Evolutionary conservation across 2,797 vertebrate genomes (phyloP).

Genomic region (Labroides dimidiatus): DNA sequence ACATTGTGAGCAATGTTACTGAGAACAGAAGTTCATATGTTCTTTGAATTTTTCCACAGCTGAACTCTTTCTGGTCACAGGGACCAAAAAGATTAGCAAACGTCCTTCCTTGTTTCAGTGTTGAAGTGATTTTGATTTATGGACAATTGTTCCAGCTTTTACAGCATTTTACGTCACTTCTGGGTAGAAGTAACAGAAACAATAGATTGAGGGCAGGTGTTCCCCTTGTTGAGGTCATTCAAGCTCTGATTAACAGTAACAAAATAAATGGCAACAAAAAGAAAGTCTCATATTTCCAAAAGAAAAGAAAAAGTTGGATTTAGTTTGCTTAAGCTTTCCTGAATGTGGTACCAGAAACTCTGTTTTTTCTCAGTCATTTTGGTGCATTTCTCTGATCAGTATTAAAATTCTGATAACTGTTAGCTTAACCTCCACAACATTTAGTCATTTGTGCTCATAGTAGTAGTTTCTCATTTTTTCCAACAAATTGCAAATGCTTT

Average conservation of each 20-base stretch:
- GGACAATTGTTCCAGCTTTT: slow-evolving; percentile 39
- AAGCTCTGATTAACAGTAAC: slow-evolving; percentile 1
- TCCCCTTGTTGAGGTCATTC: slow-evolving; percentile 3
- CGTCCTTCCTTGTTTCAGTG: slow-evolving; percentile 44
- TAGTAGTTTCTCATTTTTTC: no score
- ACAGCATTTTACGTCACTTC: slow-evolving; percentile 30
- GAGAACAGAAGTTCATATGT: no score
- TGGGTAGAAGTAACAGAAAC: slow-evolving; percentile 14
- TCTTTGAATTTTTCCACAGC: slow-evolving; percentile 12
- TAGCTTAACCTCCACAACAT: no score
- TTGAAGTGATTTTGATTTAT: slow-evolving; percentile 40
- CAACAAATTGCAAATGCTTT: no score
- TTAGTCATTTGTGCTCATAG: no score
- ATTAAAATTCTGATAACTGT: no score
- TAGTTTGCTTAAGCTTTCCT: no score
- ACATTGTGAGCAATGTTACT: not conserved
- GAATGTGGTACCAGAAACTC: no score
- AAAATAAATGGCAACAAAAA: not conserved
- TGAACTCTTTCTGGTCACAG: slow-evolving; percentile 15
- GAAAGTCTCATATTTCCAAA: no score
- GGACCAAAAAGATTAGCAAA: slow-evolving; percentile 38
- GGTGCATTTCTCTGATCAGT: no score
- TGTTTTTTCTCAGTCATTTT: no score
- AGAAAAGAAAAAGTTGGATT: no score
- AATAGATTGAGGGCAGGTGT: not conserved